These are phyloP conservation scores for Cyclargus thomasi DNA, from an alignment of 1,140 invertebrate genomes.

Conservation along the genomic window DNA sequence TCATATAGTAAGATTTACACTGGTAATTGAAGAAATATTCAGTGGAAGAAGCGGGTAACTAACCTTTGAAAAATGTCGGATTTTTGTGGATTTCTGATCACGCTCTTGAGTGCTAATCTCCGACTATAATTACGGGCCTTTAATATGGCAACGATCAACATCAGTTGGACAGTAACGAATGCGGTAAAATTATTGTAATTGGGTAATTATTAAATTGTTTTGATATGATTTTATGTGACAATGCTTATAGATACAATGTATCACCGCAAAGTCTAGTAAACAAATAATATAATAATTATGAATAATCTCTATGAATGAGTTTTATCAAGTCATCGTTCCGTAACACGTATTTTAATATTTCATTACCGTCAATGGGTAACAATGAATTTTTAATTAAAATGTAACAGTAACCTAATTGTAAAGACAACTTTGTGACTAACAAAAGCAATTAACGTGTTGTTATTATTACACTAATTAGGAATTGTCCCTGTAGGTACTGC, in stretches of 20 bases:
- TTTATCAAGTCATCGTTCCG: background rate
- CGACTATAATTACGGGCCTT: too few relatives aligned
- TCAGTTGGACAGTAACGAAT: too few relatives aligned
- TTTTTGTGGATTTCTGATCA: too few relatives aligned
- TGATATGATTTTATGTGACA: too few relatives aligned
- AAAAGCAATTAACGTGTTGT: slow-evolving; percentile 6
- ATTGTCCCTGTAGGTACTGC: background rate
- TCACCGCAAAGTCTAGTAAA: background rate
- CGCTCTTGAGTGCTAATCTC: too few relatives aligned
- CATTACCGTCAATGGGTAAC: background rate
- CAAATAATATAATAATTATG: background rate
- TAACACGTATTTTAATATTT: background rate
- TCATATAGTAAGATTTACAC: background rate
- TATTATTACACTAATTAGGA: slow-evolving; percentile 12
- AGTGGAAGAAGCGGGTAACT: too few relatives aligned
- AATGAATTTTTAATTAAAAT: background rate
- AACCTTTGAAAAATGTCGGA: too few relatives aligned
- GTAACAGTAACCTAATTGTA: slow-evolving; percentile 2
- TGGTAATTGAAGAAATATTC: background rate
- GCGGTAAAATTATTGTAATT: too few relatives aligned
- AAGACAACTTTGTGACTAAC: slow-evolving; percentile 7
- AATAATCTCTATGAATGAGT: background rate
- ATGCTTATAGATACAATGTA: too few relatives aligned
- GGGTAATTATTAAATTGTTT: too few relatives aligned
- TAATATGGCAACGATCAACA: too few relatives aligned